Evolutionary conservation across 2,797 vertebrate genomes (phyloP).

Genomic region (Enteromius trimaculatus): DNA sequence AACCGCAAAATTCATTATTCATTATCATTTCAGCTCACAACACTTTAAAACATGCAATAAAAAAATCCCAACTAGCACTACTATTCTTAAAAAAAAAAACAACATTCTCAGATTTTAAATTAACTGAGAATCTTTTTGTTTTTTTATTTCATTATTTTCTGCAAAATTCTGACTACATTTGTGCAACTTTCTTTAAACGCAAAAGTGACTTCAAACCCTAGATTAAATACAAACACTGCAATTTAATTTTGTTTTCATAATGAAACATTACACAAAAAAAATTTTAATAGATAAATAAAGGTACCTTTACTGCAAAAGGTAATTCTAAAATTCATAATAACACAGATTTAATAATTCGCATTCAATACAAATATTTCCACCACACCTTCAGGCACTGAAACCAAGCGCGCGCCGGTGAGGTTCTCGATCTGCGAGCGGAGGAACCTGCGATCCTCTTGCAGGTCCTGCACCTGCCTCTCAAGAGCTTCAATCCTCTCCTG

Average conservation of each 20-base stretch:
- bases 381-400: constrained; percentile 71
- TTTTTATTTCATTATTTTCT: neutral
- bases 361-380: constrained; percentile 39
- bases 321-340: neutral
- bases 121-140: neutral
- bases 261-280: neutral
- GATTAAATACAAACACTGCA: neutral
- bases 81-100: neutral
- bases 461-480: constrained; percentile 78
- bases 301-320: neutral
- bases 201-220: too few species aligned
- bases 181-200: too few species aligned
- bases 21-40: neutral
- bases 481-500: constrained; percentile 79
- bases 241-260: neutral
- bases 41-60: neutral
- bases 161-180: neutral
- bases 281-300: neutral
- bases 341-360: neutral
- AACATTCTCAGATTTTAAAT: neutral
- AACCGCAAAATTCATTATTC: neutral
- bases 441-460: constrained; percentile 80
- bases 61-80: neutral
- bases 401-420: constrained; percentile 73
- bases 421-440: constrained; percentile 79